These are phyloP conservation scores for Hedya salicella DNA, from an alignment of 2,888 invertebrate species.

Conservation along the genomic window DNA sequence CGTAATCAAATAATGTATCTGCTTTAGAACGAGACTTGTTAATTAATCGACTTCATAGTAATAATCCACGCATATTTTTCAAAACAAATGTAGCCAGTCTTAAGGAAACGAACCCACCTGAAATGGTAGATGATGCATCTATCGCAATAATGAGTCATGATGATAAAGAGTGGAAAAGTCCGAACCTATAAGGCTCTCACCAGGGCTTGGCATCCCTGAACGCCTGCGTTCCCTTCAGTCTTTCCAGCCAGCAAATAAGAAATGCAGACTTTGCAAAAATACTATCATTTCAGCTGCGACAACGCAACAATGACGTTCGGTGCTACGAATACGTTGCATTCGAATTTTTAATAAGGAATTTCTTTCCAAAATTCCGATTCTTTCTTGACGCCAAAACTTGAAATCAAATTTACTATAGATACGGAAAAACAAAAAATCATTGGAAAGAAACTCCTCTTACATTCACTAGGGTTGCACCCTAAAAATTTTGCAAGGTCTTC, in stretches of 20 bases:
- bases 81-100: slow-evolving; percentile 5
- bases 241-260: slow-evolving; percentile 84
- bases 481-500: no score
- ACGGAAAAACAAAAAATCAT: no score
- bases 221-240: slow-evolving; percentile 84
- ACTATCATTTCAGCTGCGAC: slow-evolving; percentile 71
- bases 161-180: slow-evolving; percentile 69
- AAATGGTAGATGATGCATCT: slow-evolving; percentile 47
- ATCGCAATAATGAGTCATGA: slow-evolving; percentile 54
- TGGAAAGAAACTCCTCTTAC: no score
- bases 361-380: neutral
- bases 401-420: no score
- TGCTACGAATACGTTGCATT: slow-evolving; percentile 33
- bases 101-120: slow-evolving; percentile 24
- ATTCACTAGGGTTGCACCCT: no score
- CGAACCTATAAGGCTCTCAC: slow-evolving; percentile 85
- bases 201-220: slow-evolving; percentile 85
- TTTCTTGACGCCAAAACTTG: no score
- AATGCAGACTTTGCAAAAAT: slow-evolving; percentile 83
- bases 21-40: no score
- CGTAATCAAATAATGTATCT: no score
- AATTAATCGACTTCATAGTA: no score
- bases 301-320: slow-evolving; percentile 50
- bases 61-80: neutral
- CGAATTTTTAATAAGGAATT: slow-evolving; percentile 43